These are phyloP conservation scores for Opisthocomus hoazin DNA, from an alignment of 2,113 vertebrate species.

Conservation along the genomic window DNA sequence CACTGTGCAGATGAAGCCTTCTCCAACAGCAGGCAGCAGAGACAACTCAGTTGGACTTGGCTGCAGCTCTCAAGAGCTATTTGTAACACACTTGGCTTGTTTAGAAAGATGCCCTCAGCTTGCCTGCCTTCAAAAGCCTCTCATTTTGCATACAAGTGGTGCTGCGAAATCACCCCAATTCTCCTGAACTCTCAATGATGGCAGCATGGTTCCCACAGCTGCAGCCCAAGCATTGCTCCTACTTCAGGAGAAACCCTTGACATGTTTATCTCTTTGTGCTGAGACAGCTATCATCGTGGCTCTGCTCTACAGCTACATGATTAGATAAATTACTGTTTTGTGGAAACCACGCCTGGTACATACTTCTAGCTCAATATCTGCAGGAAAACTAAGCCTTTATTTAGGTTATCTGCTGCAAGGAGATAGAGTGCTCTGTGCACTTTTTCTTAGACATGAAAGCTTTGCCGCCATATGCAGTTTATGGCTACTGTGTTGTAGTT, in stretches of 20 bases:
- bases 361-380: neutral
- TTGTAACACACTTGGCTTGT: neutral
- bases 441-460: neutral
- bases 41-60: neutral
- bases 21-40: neutral
- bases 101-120: neutral
- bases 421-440: neutral
- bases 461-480: neutral
- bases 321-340: conserved; percentile 14
- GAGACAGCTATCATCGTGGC: neutral
- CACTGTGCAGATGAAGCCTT: neutral
- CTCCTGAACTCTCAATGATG: neutral
- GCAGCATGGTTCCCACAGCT: neutral
- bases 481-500: neutral
- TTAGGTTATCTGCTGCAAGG: neutral
- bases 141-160: neutral
- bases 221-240: neutral
- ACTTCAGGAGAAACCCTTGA: neutral
- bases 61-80: neutral
- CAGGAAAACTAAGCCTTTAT: neutral
- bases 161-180: neutral
- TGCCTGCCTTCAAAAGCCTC: neutral
- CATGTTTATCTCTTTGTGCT: neutral
- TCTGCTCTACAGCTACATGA: neutral
- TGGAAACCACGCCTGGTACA: neutral